Evolutionary conservation across 2,797 vertebrate genomes (phyloP).

Genomic region (Lacerta agilis): DNA sequence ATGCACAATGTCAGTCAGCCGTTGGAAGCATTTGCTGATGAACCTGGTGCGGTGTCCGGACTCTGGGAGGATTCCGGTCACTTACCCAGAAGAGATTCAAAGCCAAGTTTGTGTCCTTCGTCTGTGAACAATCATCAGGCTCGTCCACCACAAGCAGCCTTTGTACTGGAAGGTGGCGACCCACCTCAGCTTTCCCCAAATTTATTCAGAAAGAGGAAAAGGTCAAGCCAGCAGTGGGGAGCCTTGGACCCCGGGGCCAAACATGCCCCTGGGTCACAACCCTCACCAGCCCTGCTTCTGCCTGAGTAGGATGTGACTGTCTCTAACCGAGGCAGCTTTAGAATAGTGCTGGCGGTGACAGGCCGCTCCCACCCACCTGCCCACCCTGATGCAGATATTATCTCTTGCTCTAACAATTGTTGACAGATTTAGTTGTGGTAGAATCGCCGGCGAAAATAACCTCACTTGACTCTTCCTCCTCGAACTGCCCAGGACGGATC

Average conservation of each 20-base stretch:
- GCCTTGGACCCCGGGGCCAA: too few relatives aligned
- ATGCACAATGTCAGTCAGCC: background rate
- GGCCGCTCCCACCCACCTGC: background rate
- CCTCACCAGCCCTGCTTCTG: too few relatives aligned
- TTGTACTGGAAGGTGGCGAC: background rate
- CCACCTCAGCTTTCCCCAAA: too few relatives aligned
- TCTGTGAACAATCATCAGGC: background rate
- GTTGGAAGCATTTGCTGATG: background rate
- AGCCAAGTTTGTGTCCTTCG: background rate
- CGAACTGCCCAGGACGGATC: too few relatives aligned
- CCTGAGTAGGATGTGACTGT: too few relatives aligned
- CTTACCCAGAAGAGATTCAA: background rate
- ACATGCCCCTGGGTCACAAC: too few relatives aligned
- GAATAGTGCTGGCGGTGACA: too few relatives aligned
- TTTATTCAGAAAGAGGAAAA: too few relatives aligned
- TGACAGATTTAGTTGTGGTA: too few relatives aligned
- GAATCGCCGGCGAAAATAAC: background rate
- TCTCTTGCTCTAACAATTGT: background rate
- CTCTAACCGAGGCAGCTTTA: too few relatives aligned
- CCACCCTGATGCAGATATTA: background rate
- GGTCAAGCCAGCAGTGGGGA: too few relatives aligned
- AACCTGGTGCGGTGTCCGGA: accelerated
- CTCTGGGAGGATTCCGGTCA: slow-evolving; percentile 3
- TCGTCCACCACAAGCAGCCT: background rate
- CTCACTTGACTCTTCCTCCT: too few relatives aligned